Conservation (phyloP, 2,113 vertebrate genomes). For the Ceuthmochares aereus region DNA sequence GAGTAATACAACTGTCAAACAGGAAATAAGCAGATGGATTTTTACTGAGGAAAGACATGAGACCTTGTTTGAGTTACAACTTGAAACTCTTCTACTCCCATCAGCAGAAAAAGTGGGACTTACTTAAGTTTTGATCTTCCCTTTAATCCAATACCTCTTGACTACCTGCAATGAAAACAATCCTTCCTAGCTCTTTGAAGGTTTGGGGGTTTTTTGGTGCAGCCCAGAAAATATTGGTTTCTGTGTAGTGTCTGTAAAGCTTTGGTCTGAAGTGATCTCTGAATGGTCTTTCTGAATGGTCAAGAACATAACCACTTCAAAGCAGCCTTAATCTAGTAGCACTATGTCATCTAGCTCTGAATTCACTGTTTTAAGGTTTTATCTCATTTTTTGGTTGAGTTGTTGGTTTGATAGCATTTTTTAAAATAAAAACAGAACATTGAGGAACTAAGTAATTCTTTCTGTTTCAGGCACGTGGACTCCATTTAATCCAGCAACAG, state of each 20-base stretch:
- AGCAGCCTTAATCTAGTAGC: background rate
- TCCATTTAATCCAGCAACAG: constrained; percentile 96
- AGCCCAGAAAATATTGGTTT: background rate
- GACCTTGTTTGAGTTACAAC: background rate
- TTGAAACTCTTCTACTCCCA: background rate
- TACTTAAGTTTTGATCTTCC: background rate
- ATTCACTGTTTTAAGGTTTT: background rate
- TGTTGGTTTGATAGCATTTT: background rate
- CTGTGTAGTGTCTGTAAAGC: background rate
- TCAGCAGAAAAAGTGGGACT: background rate
- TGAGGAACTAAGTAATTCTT: background rate
- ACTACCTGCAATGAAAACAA: background rate
- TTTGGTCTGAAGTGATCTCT: background rate
- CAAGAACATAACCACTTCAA: background rate
- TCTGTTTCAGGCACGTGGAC: constrained; percentile 93
- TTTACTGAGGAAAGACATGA: background rate
- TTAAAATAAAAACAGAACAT: background rate
- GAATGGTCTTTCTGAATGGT: background rate
- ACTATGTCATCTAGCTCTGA: background rate
- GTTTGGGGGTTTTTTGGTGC: background rate
- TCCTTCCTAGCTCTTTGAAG: background rate
- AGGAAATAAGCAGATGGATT: background rate
- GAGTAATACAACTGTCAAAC: background rate
- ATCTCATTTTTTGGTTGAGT: background rate
- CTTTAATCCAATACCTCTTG: background rate